These are phyloP conservation scores for Nylanderia fulva DNA, from an alignment of 1,140 invertebrate species.

Conservation along the genomic window DNA sequence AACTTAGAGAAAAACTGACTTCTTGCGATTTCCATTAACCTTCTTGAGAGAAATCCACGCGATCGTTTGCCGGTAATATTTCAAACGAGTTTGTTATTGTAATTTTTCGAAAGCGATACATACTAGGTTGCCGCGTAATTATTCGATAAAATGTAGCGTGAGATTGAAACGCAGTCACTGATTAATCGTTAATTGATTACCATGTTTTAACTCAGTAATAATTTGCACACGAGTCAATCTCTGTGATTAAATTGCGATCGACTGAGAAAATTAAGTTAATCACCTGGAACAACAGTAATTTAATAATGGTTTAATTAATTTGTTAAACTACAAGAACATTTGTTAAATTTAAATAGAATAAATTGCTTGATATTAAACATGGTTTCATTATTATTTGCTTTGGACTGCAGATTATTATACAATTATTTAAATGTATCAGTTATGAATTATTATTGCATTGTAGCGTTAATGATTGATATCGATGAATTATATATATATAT, in stretches of 20 bases:
- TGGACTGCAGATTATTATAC: not conserved
- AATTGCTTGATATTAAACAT: not conserved
- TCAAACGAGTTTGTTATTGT: constrained; percentile 50
- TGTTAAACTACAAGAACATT: not conserved
- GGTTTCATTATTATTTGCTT: not conserved
- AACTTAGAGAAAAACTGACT: constrained; percentile 67
- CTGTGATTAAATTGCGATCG: constrained; percentile 30
- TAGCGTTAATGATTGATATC: not conserved
- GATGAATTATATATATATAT: not conserved
- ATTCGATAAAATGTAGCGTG: not conserved
- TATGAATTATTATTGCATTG: constrained; percentile 11
- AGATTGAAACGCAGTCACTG: not conserved
- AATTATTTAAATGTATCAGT: constrained; percentile 5
- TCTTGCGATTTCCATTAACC: constrained; percentile 65
- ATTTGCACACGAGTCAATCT: constrained; percentile 41
- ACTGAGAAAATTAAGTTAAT: constrained; percentile 43
- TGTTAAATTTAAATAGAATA: not conserved
- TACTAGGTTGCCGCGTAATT: not conserved
- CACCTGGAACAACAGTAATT: not conserved
- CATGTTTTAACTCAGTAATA: constrained; percentile 36
- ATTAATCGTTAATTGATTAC: constrained; percentile 51
- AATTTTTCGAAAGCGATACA: constrained; percentile 51
- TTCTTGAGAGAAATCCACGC: constrained; percentile 66
- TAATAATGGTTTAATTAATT: constrained; percentile 17
- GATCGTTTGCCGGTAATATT: constrained; percentile 8